These are phyloP conservation scores for Pachyrhynchus sulphureomaculatus DNA, from an alignment of 1,140 invertebrate species.

Conservation along the genomic window DNA sequence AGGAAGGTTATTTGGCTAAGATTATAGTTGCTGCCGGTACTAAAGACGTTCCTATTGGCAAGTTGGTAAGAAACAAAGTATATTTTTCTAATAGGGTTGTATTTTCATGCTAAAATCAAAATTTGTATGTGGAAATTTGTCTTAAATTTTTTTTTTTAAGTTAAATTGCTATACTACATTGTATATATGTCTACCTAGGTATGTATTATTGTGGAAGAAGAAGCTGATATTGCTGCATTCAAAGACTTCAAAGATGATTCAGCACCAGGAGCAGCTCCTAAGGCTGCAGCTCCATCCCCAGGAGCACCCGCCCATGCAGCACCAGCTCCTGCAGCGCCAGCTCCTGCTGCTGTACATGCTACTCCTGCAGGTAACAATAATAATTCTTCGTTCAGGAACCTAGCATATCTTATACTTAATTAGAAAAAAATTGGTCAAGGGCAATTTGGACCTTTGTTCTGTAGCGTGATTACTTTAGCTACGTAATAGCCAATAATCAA, in stretches of 20 bases:
- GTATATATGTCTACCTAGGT: too few species aligned
- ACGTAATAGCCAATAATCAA: too few species aligned
- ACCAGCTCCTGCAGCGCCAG: conserved; percentile 50
- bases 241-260: conserved; percentile 70
- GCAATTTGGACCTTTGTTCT: too few species aligned
- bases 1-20: conserved; percentile 97
- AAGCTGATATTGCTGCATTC: conserved; percentile 73
- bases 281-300: conserved; percentile 37
- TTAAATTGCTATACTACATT: too few species aligned
- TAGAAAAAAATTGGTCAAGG: too few species aligned
- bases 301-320: conserved; percentile 49
- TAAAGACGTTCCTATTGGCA: conserved; percentile 77
- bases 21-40: conserved; percentile 82
- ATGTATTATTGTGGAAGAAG: conserved; percentile 83
- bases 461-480: too few species aligned
- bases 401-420: too few species aligned
- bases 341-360: conserved; percentile 48
- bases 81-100: too few species aligned
- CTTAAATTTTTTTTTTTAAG: too few species aligned
- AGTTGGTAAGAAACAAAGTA: conserved; percentile 22
- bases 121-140: too few species aligned
- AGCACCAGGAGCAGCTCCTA: conserved; percentile 46
- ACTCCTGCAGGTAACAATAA: conserved; percentile 4
- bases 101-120: too few species aligned
- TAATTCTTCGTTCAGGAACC: too few species aligned